Evolutionary conservation across 2,888 invertebrate genomes (phyloP).

Genomic region (Ormia ochracea): DNA sequence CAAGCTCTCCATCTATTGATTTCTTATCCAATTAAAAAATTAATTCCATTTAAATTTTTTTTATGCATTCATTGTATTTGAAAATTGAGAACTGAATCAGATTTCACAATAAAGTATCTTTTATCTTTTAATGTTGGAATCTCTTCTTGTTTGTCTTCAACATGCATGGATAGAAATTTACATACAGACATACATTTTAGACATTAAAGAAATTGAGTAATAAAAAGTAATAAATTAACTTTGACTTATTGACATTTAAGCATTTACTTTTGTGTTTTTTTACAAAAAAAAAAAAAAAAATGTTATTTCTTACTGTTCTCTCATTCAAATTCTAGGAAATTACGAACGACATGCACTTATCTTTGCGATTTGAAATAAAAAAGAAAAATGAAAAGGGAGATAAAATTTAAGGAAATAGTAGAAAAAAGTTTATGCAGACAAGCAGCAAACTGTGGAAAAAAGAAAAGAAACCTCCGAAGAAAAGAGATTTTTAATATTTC

Average conservation of each 20-base stretch:
- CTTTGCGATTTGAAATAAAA: constrained; percentile 11
- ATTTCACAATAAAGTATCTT: no score
- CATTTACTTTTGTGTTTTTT: constrained; percentile 25
- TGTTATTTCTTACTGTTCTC: not conserved
- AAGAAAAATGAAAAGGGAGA: not conserved
- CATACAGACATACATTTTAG: not conserved
- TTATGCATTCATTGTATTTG: no score
- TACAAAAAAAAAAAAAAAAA: not conserved
- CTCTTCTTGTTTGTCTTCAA: not conserved
- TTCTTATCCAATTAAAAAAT: no score
- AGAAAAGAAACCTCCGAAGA: constrained; percentile 10
- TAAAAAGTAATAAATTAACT: constrained; percentile 52
- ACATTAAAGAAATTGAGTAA: constrained; percentile 32
- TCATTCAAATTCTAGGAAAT: constrained; percentile 31
- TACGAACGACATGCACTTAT: constrained; percentile 48
- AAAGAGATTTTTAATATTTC: constrained; percentile 17
- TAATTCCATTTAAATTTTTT: no score
- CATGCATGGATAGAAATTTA: not conserved
- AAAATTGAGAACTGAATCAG: no score
- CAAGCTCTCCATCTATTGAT: no score
- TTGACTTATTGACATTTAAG: constrained; percentile 51
- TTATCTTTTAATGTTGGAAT: no score
- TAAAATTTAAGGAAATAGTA: constrained; percentile 5
- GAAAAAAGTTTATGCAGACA: not conserved
- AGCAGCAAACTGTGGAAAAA: not conserved